A percentile compares a stretch with the other conserved stretches of the same genome.
Evolutionary conservation across 2,888 invertebrate species (phyloP).

Genomic region (Lepidocyrtoides sp.): DNA sequence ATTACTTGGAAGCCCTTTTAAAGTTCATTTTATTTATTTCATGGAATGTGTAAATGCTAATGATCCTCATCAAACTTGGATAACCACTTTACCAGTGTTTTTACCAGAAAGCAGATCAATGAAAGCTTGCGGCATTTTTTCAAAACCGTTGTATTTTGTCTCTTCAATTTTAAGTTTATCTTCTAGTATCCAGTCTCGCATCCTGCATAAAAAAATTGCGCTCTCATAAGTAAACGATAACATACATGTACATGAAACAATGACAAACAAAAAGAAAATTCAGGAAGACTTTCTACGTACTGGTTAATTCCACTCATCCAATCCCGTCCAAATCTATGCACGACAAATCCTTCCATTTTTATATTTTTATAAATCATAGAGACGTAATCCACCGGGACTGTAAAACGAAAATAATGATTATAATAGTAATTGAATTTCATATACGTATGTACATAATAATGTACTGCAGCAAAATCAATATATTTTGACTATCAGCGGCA

Average conservation of each 20-base stretch:
- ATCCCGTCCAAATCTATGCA: constrained; percentile 88
- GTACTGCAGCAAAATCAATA: too few species aligned
- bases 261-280: too few species aligned
- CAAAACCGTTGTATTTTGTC: constrained; percentile 91
- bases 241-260: too few species aligned
- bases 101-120: constrained; percentile 90
- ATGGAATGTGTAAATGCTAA: too few species aligned
- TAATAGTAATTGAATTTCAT: too few species aligned
- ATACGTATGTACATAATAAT: too few species aligned
- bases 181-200: constrained; percentile 83
- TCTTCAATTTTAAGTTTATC: constrained; percentile 91
- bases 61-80: constrained; percentile 88
- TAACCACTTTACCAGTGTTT: constrained; percentile 91
- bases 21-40: constrained; percentile 10
- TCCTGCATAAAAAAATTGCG: too few species aligned
- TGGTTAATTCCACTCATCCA: constrained; percentile 89
- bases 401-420: constrained; percentile 19
- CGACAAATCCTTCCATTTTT: constrained; percentile 90
- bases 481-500: too few species aligned
- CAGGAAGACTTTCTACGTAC: neutral
- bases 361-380: constrained; percentile 89
- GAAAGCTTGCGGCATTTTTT: constrained; percentile 91
- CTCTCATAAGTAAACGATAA: too few species aligned
- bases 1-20: too few species aligned
- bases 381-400: constrained; percentile 88